Conservation (phyloP, 2,888 invertebrate species). For the Bedellia somnulentella region DNA sequence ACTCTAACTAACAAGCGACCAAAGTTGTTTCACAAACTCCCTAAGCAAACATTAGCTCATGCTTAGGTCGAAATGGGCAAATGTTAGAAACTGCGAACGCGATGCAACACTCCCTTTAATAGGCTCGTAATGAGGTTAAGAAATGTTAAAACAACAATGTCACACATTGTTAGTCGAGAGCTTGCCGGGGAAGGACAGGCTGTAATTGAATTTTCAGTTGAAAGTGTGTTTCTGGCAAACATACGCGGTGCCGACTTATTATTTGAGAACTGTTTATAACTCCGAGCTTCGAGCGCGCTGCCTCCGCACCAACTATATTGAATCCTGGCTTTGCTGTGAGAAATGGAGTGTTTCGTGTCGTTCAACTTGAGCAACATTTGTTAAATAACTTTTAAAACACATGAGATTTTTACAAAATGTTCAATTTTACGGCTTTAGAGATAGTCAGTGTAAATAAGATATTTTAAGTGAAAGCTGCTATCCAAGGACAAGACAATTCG, state of each 20-base stretch:
- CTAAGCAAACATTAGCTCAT: conserved; percentile 14
- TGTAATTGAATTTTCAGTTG: conserved; percentile 43
- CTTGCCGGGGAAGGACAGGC: conserved; percentile 14
- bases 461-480: too few relatives aligned
- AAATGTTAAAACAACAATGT: conserved; percentile 20
- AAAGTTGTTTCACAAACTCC: conserved; percentile 11
- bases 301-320: too few relatives aligned
- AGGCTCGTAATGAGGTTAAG: conserved; percentile 24
- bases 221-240: conserved; percentile 34
- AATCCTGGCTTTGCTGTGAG: too few relatives aligned
- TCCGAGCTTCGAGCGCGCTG: too few relatives aligned
- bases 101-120: conserved; percentile 20
- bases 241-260: conserved; percentile 11
- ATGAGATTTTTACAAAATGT: too few relatives aligned
- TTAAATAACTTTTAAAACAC: too few relatives aligned
- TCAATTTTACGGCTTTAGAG: too few relatives aligned
- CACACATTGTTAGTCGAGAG: conserved; percentile 15
- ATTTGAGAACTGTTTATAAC: conserved; percentile 3
- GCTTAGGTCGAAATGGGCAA: conserved; percentile 16
- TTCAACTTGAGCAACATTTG: too few relatives aligned
- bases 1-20: conserved; percentile 17
- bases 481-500: too few relatives aligned
- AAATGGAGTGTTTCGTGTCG: too few relatives aligned
- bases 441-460: too few relatives aligned
- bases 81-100: too few relatives aligned